A percentile compares a stretch with the other conserved stretches of the same genome.
phyloP scores from a whole-genome alignment of 2,888 invertebrate species.

The Andrena chrysosceles region DNA sequence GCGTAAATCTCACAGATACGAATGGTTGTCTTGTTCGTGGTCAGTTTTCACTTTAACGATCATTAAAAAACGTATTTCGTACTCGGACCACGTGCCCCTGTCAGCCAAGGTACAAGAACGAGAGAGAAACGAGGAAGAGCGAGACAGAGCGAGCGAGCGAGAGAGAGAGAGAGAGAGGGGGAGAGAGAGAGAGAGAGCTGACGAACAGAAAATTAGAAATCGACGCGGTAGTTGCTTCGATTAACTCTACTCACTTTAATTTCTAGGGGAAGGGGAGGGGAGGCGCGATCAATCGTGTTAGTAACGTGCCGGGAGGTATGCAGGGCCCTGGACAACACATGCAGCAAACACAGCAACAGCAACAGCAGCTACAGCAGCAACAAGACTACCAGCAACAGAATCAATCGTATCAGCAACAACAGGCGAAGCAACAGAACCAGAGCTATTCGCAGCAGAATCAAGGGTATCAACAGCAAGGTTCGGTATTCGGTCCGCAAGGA shows the following conservation, averaged over 20 bases:
- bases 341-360: slow-evolving; percentile 75
- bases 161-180: neutral
- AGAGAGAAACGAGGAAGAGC: too few species aligned
- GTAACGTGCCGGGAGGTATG: slow-evolving; percentile 88
- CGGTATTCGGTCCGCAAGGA: slow-evolving; percentile 65
- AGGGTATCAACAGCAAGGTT: slow-evolving; percentile 78
- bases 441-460: slow-evolving; percentile 74
- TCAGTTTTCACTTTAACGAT: neutral
- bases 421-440: slow-evolving; percentile 79
- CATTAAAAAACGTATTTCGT: neutral
- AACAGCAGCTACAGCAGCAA: slow-evolving; percentile 48
- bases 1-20: neutral
- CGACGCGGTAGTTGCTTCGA: neutral
- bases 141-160: too few species aligned
- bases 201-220: neutral
- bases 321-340: slow-evolving; percentile 82
- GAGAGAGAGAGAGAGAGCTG: neutral
- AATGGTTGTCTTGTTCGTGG: slow-evolving; percentile 1
- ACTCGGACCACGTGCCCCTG: too few species aligned
- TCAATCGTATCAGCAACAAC: slow-evolving; percentile 74
- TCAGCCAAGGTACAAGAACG: too few species aligned
- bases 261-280: slow-evolving; percentile 88
- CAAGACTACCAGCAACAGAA: slow-evolving; percentile 75
- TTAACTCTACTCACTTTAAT: slow-evolving; percentile 52
- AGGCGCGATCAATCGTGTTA: slow-evolving; percentile 87